A percentile compares a stretch with the other conserved stretches of the same genome.
These are phyloP conservation scores for Busseola fusca DNA, from an alignment of 2,888 invertebrate genomes.

Conservation along the genomic window DNA sequence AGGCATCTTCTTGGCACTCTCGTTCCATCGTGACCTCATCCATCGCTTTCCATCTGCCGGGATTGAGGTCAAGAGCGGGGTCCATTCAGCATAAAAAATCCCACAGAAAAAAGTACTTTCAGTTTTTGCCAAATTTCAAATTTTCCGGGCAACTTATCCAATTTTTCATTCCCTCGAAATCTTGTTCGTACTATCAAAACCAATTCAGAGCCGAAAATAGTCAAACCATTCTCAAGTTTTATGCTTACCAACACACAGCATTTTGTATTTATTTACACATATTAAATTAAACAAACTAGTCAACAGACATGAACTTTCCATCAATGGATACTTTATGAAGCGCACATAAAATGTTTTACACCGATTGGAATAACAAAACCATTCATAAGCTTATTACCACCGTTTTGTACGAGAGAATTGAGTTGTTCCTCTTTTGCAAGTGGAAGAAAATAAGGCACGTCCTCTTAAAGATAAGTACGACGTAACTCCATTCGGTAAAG, in stretches of 20 bases:
- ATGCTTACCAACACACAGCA: not conserved
- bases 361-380: constrained; percentile 67
- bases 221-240: not conserved
- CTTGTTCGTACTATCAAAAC: not conserved
- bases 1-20: not conserved
- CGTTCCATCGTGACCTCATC: not conserved
- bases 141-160: not conserved
- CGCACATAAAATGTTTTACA: constrained; percentile 61
- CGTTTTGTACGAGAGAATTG: constrained; percentile 79
- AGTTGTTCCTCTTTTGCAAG: constrained; percentile 79
- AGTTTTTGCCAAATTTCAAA: not conserved
- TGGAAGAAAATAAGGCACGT: constrained; percentile 86
- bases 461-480: constrained; percentile 88
- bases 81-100: not conserved
- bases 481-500: constrained; percentile 88
- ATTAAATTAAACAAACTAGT: constrained; percentile 3
- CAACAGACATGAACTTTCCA: constrained; percentile 10
- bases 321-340: constrained; percentile 35
- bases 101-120: not conserved
- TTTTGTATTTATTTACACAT: not conserved
- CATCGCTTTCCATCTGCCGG: not conserved
- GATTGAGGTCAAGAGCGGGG: not conserved
- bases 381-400: constrained; percentile 76
- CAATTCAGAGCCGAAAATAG: not conserved
- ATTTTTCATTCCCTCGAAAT: not conserved